Evolutionary conservation across 2,113 vertebrate species (phyloP), one percentile per base, ranked within the genome.

Genomic region (Triplophysa siluroides): DNA sequence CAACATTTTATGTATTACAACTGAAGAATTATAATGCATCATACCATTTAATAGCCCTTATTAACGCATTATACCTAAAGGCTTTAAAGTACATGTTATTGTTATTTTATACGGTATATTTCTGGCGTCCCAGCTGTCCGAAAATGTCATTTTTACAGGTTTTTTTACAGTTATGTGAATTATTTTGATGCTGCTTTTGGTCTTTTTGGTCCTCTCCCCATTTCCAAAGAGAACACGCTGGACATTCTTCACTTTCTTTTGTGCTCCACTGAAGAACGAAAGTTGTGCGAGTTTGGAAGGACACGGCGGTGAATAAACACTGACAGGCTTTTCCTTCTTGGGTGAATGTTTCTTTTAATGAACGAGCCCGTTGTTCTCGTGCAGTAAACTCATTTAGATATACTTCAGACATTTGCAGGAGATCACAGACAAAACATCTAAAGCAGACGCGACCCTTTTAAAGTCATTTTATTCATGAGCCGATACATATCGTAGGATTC

Each of bases 381-480:
- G 29, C 33, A 43, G 71, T 73, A 60, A 43, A 61, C 71, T 43
- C 54, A 43, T 73, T 73, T 47, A 62, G 71, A 58, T 41, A 38
- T 43, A 61, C 71, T 24, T 24, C 2, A 24, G 12, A 11, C 4
- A 45, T 75, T 61, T 75, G 38, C 18, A n/a, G 60, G 8, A 50
- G 18, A 47, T 33, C 88, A 90, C 82, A 84, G 70, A 87, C 14
- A 77, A 67, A 73, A 63, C 67, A 73, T 47, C 61, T 23, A 52
- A 29, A 60, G 8, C 64, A 67, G 65, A 65, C 29, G 18, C 68
- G 41, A 71, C 47, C 71, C 83, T 56, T 77, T 81, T 79, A 85
- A 64, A 79, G 68, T 82, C 47, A 61, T 41, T 84, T 84, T 84
- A 84, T 84, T 84, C 43, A 73, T 68, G 74, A 74, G 74, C 58